Evolutionary conservation across 2,888 invertebrate genomes (phyloP), one percentile per base, ranked within the genome.

Genomic region (Tillus elongatus): DNA sequence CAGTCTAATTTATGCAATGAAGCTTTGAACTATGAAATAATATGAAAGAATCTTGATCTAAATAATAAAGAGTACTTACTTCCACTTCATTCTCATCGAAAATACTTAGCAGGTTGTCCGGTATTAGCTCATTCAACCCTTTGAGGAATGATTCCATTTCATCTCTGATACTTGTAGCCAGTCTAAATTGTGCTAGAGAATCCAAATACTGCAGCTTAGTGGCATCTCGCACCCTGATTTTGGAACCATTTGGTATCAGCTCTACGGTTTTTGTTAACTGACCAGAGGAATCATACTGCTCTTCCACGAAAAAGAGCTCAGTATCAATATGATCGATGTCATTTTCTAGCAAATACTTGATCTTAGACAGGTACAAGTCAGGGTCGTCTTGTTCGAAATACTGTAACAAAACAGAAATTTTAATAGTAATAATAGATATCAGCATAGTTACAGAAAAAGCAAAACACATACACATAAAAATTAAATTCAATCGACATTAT

Each of bases 351-450:
- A 95, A 82, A 64, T 91, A 93, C 61, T 89, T 89, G 29, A 93
- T 82, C 71, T 93, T 93, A n/a, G 85, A 82, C 43, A 90, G 68
- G 67, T 90, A 93, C 40, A 93, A 69, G 65, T 92, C 92, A 0
- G 93, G 92, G 68, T 93, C 93, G 60, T 95, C 93, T 66, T 91
- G 90, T 61, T 93, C 92, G 66, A 93, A 93, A 64, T 93, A 89
- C 85, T 89, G 61, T 2, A 64, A 62, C 6, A 19, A 19, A 19
- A 19, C n/a, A n/a, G n/a, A n/a, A n/a, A n/a, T n/a, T n/a, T n/a
- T n/a, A n/a, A n/a, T n/a, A 19, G 6, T 19, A 19, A 19, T 19
- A 8, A 19, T 8, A 8, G 24, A 19, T n/a, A 19, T 19, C 24
- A 19, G n/a, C 24, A n/a, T 6, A n/a, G 24, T 19, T 6, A 19